Evolutionary conservation across 2,113 vertebrate species (phyloP), one percentile per base, ranked within the genome.

Genomic region (Periophthalmus modestus): DNA sequence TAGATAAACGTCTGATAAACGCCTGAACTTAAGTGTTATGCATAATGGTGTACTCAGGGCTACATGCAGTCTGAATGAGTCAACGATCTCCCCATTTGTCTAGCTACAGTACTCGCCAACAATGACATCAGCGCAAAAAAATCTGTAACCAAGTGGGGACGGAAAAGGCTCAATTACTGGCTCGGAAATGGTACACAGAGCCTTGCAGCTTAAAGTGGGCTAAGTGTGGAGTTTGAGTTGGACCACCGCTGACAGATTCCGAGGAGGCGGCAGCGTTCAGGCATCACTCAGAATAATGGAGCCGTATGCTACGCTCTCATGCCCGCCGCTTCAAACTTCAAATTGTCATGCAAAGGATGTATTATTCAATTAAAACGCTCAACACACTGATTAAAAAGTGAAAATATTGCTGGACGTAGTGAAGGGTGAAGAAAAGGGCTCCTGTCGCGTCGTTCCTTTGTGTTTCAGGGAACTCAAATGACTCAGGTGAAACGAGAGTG

Each of bases 111-210:
- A 78, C 68, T 80, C 66, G 33, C 58, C 68, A 80, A 76, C 69
- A 66, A 67, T 76, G 57, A 80, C 82, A 80, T 82, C 74, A 78
- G 73, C 58, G 54, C 67, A 24, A 73, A 75, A 74, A 73, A 75
- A 74, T 73, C 72, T 76, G 46, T 57, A 47, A 63, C 18, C 58
- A 62, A 78, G 59, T n/a, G 46, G 77, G 62, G 69, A 75, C 34
- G 55, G 65, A 78, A 73, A 39, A 47, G 71, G 79, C 75, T 81
- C 73, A 59, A 67, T 86, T 43, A 39, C 73, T 77, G 66, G 70
- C 77, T 62, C 70, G 71, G 69, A 67, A 84, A 81, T 48, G 57
- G 39, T 72, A 33, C 78, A 36, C 46, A 61, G 73, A 50, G 78
- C 54, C 68, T 77, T 54, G 46, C 71, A 54, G 67, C 81, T 79